Evolutionary conservation across 2,797 vertebrate genomes (phyloP).

Genomic region (Enteromius viviparus): DNA sequence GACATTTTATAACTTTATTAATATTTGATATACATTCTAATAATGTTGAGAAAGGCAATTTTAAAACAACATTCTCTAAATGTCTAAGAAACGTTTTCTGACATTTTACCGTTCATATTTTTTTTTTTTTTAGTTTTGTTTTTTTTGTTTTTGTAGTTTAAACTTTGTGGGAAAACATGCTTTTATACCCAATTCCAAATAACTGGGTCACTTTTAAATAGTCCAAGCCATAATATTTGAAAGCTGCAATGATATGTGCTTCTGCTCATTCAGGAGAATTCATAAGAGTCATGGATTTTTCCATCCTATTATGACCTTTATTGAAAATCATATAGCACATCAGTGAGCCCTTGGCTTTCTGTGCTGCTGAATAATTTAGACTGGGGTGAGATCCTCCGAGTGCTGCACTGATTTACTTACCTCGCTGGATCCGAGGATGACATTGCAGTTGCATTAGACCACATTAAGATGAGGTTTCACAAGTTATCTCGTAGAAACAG

Average conservation of each 20-base stretch:
- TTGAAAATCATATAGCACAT: constrained; percentile 67
- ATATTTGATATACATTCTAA: background rate
- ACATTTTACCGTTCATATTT: no score
- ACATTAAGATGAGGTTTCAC: constrained; percentile 12
- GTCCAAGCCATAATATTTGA: background rate
- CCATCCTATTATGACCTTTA: constrained; percentile 73
- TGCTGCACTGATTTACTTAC: constrained; percentile 56
- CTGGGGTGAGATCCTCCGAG: constrained; percentile 60
- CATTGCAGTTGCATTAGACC: constrained; percentile 44
- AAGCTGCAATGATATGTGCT: constrained; percentile 47
- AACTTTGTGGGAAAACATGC: constrained; percentile 7
- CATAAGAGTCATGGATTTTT: constrained; percentile 65
- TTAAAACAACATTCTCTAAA: no score
- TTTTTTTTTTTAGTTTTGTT: no score
- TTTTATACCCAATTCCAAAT: background rate
- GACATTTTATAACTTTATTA: no score
- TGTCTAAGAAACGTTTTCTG: no score
- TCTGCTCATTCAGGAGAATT: constrained; percentile 8
- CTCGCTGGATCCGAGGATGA: constrained; percentile 56
- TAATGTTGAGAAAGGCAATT: no score
- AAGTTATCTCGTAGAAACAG: background rate
- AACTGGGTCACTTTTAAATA: background rate
- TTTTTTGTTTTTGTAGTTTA: background rate
- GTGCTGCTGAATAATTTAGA: constrained; percentile 78
- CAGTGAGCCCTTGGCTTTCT: constrained; percentile 70